These are phyloP conservation scores for Sapajus apella DNA, from an alignment of 2,113 vertebrate genomes.

Conservation along the genomic window DNA sequence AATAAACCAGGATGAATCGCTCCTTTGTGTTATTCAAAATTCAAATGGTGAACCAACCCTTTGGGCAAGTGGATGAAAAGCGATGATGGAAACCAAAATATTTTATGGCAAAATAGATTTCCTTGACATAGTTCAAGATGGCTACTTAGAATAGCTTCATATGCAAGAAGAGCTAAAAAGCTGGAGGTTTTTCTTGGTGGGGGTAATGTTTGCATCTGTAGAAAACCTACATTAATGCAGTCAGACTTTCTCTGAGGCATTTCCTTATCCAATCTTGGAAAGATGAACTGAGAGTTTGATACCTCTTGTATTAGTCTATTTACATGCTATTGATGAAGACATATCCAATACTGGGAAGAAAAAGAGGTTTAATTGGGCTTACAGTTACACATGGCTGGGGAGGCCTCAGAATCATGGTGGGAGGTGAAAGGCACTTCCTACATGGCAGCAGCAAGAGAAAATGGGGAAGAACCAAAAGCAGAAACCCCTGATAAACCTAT, in stretches of 20 bases:
- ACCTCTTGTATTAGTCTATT: background rate
- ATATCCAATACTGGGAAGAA: too few relatives aligned
- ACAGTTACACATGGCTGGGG: too few relatives aligned
- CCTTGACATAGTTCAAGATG: background rate
- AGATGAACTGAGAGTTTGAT: background rate
- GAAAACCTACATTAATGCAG: background rate
- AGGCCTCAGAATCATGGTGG: too few relatives aligned
- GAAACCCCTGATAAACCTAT: too few relatives aligned
- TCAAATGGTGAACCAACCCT: background rate
- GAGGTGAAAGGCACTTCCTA: too few relatives aligned
- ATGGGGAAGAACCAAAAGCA: too few relatives aligned
- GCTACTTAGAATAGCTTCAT: background rate
- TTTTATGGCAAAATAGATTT: background rate
- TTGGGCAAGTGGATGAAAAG: background rate
- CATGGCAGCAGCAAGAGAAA: too few relatives aligned
- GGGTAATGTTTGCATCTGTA: background rate
- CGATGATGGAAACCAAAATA: background rate
- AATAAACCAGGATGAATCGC: background rate
- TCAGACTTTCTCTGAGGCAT: background rate
- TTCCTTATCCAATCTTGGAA: background rate
- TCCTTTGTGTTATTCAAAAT: background rate
- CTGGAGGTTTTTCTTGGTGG: fast-evolving
- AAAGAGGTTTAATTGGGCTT: too few relatives aligned
- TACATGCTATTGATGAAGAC: too few relatives aligned
- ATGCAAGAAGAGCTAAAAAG: background rate